Base-by-base conservation (phyloP, 2,113 vertebrate species). In the Hemicordylus capensis region DNA sequence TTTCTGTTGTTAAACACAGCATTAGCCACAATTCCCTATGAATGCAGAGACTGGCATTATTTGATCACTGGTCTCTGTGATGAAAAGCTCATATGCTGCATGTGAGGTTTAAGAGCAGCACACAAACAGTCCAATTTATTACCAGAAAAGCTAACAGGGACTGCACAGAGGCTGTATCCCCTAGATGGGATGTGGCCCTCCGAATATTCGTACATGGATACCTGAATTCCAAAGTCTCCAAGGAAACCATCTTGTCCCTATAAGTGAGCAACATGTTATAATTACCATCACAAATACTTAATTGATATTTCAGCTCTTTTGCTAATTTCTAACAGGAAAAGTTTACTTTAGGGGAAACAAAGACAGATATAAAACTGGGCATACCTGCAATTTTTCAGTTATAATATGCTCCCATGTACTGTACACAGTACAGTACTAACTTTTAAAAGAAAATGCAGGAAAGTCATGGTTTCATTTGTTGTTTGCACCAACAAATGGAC, bases 231-330 rank as follows among this genome's bases (percentile, higher is more conserved):
- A 64, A 73, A 86, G 76, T 93, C 84, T 88, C 96, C 96, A 12
- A 91, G 85, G 59, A 89, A 92, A 82, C 95, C 96, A 86, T 81
- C 93, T 76, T 92, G 88, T 22, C 96, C 95, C 96, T 96, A 1
- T 31, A 94, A 90, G 80, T 6, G 28, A 92, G 75, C 10, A 8
- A 76, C 6, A 67, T 61, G 64, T 84, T 87, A 72, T 81, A 75
- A 83, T 83, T 69, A 19, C n/a, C 3, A 74, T 1, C 15, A 4
- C 22, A 28, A 44, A 44, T 46, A 26, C n/a, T 66, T 48, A 64
- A 11, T 59, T 39, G 34, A 22, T 67, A 2, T 70, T 26, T 9
- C 10, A 73, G 56, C 26, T 66, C 12, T 59, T 24, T 31, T 89
- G 73, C 20, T 24, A 64, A n/a, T 44, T 85, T 56, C 51, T 56